phyloP scores from a whole-genome alignment of 2,888 invertebrate species.

The Caenorhabditis panamensis region DNA sequence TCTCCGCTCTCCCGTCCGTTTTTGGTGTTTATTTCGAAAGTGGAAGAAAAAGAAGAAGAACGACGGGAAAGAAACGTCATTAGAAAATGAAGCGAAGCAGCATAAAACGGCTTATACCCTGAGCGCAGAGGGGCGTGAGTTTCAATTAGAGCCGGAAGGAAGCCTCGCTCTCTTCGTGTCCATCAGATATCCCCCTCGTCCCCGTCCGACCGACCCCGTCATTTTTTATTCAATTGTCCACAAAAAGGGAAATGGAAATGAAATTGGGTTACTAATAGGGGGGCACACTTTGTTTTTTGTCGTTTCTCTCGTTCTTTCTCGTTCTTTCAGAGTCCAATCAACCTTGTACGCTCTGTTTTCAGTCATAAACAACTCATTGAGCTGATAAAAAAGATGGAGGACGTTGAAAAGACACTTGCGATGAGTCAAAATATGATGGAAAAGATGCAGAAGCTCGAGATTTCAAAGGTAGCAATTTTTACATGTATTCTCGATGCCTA shows the following conservation, averaged over 20 bases:
- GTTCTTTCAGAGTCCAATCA: too few relatives aligned
- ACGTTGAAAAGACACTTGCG: constrained; percentile 42
- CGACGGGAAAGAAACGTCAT: neutral
- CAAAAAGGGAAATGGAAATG: constrained; percentile 1
- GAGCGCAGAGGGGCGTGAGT: constrained; percentile 2
- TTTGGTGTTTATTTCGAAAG: constrained; percentile 3
- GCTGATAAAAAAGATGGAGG: constrained; percentile 38
- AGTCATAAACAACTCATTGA: constrained; percentile 3
- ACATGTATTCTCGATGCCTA: too few relatives aligned
- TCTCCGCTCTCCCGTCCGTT: constrained; percentile 16
- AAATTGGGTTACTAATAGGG: constrained; percentile 21
- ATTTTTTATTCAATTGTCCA: constrained; percentile 10
- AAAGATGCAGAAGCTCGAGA: constrained; percentile 42
- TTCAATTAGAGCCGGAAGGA: constrained; percentile 15
- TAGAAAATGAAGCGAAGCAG: neutral
- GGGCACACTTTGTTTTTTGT: neutral
- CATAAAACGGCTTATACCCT: constrained; percentile 1
- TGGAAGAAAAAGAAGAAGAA: neutral
- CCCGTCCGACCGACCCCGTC: neutral
- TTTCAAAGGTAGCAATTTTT: constrained; percentile 42
- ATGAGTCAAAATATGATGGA: constrained; percentile 50
- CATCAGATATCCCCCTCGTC: neutral
- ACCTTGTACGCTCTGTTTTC: neutral
- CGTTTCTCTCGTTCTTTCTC: constrained; percentile 6
- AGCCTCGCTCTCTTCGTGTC: constrained; percentile 12